A percentile compares a stretch with the other conserved stretches of the same genome.
Conservation (phyloP, 2,797 vertebrate species). For the Artibeus lituratus region DNA sequence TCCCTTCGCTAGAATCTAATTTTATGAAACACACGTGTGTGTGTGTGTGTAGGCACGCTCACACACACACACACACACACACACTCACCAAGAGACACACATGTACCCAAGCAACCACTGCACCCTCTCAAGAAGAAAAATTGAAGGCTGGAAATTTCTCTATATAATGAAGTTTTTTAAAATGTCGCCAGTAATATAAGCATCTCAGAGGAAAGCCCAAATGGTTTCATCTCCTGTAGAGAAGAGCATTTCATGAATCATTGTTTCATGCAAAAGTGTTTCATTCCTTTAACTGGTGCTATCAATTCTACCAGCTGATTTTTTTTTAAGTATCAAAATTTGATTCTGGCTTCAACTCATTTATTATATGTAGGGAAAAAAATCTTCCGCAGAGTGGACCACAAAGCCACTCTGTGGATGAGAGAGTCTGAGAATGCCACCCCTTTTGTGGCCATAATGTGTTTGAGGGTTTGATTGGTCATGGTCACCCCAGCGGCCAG, state of each 20-base stretch:
- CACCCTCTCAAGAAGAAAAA: constrained; percentile 85
- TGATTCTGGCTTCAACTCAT: constrained; percentile 72
- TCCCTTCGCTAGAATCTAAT: constrained; percentile 85
- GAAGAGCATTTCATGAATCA: constrained; percentile 82
- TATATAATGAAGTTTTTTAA: constrained; percentile 83
- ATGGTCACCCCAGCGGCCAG: constrained; percentile 28
- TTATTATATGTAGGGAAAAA: constrained; percentile 57
- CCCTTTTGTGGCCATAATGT: constrained; percentile 39
- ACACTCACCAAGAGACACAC: constrained; percentile 58
- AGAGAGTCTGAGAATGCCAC: constrained; percentile 50
- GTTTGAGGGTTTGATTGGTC: constrained; percentile 69
- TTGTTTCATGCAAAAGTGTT: constrained; percentile 75
- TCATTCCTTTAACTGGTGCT: constrained; percentile 79
- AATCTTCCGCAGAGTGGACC: constrained; percentile 53
- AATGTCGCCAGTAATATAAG: constrained; percentile 78
- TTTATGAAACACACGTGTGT: constrained; percentile 74
- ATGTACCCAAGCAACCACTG: constrained; percentile 76
- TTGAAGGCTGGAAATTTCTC: constrained; percentile 82
- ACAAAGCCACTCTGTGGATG: constrained; percentile 62
- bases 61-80: too few relatives aligned
- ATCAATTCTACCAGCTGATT: constrained; percentile 67
- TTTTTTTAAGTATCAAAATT: constrained; percentile 77
- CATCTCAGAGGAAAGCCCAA: constrained; percentile 82
- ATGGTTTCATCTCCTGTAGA: constrained; percentile 77
- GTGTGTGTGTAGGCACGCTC: too few relatives aligned